A percentile compares a stretch with the other conserved stretches of the same genome.
Conservation (phyloP, 1,140 invertebrate species). For the Chrysomallon squamiferum region DNA sequence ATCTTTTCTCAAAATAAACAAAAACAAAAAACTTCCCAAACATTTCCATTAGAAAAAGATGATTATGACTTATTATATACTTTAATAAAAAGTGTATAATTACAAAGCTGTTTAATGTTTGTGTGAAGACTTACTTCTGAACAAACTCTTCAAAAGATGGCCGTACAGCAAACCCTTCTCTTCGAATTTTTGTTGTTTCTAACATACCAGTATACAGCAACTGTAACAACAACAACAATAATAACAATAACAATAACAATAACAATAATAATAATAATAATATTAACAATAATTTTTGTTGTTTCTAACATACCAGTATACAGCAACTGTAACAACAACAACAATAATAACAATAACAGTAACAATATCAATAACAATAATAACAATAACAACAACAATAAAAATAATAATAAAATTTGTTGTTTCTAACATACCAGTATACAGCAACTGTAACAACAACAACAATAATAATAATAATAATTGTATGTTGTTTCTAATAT, state of each 20-base stretch:
- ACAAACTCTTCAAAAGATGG: constrained; percentile 61
- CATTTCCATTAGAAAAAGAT: too few relatives aligned
- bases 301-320: constrained; percentile 64
- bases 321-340: constrained; percentile 78
- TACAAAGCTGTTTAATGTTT: too few relatives aligned
- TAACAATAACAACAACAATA: too few relatives aligned
- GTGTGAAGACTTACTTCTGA: constrained; percentile 49
- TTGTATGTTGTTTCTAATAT: constrained; percentile 63
- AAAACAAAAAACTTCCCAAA: too few relatives aligned
- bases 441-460: constrained; percentile 79
- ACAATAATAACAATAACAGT: neutral
- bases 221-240: constrained; percentile 73
- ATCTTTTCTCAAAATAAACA: too few relatives aligned
- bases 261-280: neutral
- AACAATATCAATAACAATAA: neutral
- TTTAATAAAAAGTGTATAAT: too few relatives aligned
- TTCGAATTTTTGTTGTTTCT: constrained; percentile 62
- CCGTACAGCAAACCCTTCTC: constrained; percentile 61
- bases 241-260: neutral
- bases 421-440: constrained; percentile 64
- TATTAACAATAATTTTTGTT: too few relatives aligned
- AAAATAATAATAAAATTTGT: constrained; percentile 60
- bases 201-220: constrained; percentile 68
- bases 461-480: neutral
- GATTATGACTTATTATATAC: too few relatives aligned